Evolutionary conservation across 1,140 invertebrate genomes (phyloP).

Genomic region (Halotydeus destructor): DNA sequence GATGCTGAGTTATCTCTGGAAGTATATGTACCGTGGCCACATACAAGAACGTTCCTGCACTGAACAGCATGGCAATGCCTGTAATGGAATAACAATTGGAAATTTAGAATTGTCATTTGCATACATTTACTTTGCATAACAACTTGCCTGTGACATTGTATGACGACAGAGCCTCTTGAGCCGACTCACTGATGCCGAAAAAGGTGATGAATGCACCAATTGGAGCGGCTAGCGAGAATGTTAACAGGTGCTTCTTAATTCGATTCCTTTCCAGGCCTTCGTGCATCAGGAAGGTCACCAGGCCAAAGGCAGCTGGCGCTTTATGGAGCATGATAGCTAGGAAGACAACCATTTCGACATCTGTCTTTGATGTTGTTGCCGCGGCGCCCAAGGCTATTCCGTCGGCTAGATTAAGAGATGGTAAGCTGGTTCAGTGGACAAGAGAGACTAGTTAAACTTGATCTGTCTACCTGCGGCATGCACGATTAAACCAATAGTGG

Average conservation of each 20-base stretch:
- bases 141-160: conserved; percentile 50
- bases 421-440: neutral
- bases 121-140: neutral
- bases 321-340: conserved; percentile 98
- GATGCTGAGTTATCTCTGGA: conserved; percentile 48
- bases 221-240: conserved; percentile 84
- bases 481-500: conserved; percentile 85
- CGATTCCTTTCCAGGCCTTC: conserved; percentile 71
- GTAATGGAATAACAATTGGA: neutral
- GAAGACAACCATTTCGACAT: conserved; percentile 94
- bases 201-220: conserved; percentile 73
- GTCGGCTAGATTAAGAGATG: conserved; percentile 52
- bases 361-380: conserved; percentile 74
- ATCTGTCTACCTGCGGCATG: conserved; percentile 55
- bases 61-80: conserved; percentile 92
- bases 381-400: conserved; percentile 90
- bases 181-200: conserved; percentile 48
- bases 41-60: conserved; percentile 93
- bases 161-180: conserved; percentile 45
- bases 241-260: conserved; percentile 69
- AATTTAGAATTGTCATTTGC: neutral
- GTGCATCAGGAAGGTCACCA: conserved; percentile 87
- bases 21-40: conserved; percentile 95
- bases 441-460: neutral
- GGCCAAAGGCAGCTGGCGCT: conserved; percentile 90